phyloP scores from a whole-genome alignment of 2,113 vertebrate genomes.

The Cinclus mexicanus region DNA sequence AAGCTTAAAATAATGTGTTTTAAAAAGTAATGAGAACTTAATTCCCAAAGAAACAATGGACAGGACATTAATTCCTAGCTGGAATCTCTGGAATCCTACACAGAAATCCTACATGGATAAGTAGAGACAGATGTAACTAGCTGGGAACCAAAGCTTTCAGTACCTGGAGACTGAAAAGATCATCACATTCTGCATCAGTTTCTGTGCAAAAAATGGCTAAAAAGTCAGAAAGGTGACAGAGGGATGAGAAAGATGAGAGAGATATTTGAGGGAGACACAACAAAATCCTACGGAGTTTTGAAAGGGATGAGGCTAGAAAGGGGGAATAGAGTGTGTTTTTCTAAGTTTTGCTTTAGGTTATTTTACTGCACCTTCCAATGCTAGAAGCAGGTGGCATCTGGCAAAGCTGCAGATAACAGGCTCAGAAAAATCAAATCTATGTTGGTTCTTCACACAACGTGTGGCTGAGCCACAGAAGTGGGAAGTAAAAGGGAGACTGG shows the following conservation, averaged over 20 bases:
- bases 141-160: not conserved
- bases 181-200: not conserved
- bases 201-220: not conserved
- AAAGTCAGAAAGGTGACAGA: not conserved
- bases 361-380: not conserved
- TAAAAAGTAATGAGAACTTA: not conserved
- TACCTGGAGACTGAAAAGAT: not conserved
- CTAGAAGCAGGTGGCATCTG: not conserved
- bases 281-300: not conserved
- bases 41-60: not conserved
- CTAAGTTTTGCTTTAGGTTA: not conserved
- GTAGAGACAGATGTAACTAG: not conserved
- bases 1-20: not conserved
- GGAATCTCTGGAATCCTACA: not conserved
- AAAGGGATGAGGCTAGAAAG: not conserved
- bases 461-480: not conserved
- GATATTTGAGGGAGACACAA: not conserved
- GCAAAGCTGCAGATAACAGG: not conserved
- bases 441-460: not conserved
- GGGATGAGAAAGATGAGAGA: not conserved
- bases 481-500: not conserved
- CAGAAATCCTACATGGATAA: not conserved
- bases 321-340: rapidly evolving
- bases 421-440: not conserved
- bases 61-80: not conserved